These are phyloP conservation scores for Gobio gobio DNA, from an alignment of 2,113 vertebrate species.

Conservation along the genomic window DNA sequence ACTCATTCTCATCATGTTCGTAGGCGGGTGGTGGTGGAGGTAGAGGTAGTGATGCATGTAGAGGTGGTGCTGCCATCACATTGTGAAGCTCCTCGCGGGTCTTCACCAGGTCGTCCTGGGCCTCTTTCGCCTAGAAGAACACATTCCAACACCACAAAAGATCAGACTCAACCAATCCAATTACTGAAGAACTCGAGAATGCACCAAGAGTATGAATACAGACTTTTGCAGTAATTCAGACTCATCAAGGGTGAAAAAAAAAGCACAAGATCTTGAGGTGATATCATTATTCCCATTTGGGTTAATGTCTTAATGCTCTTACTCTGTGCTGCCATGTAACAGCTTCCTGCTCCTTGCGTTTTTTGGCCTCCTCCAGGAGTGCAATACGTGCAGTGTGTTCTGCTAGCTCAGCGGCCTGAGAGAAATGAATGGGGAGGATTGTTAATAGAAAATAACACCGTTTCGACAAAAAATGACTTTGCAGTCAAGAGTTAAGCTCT, in stretches of 20 bases:
- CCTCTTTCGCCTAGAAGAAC: constrained; percentile 82
- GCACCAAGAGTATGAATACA: too few species aligned
- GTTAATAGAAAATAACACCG: not conserved
- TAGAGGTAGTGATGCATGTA: not conserved
- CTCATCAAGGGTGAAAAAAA: not conserved
- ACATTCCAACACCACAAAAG: not conserved
- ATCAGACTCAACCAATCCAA: not conserved
- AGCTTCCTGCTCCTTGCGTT: constrained; percentile 88
- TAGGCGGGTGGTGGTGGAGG: constrained; percentile 80
- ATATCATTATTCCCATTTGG: not conserved
- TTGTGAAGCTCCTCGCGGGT: constrained; percentile 90
- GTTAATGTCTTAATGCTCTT: constrained; percentile 57
- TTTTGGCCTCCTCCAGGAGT: constrained; percentile 87
- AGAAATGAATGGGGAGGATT: not conserved
- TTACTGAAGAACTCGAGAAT: not conserved
- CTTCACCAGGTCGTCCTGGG: constrained; percentile 86
- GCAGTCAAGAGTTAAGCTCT: not conserved
- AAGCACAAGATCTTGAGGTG: not conserved
- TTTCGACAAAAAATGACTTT: not conserved
- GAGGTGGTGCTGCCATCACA: constrained; percentile 82
- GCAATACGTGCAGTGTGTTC: constrained; percentile 89
- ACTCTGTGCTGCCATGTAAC: constrained; percentile 89
- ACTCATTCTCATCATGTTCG: constrained; percentile 76
- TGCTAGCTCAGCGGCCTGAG: constrained; percentile 87
- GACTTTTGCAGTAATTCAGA: not conserved